Percentiles rank a stretch among this genome's conserved stretches.
Evolutionary conservation across 92 coral and sea anemone species (phyloP).

Genomic region (Epizoanthus rinbou): DNA sequence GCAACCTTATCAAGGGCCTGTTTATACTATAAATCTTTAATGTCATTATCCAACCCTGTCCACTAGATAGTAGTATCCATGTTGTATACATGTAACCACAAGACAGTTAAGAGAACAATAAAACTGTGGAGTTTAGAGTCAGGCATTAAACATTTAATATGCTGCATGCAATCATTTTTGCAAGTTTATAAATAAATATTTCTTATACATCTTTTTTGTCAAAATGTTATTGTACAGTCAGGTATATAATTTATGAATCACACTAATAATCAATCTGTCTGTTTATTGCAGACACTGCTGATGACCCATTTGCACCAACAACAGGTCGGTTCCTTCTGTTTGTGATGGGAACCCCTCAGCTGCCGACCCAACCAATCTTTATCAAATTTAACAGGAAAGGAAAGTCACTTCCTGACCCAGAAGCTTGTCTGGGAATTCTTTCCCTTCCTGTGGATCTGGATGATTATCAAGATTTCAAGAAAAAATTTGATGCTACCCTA

Average conservation of each 20-base stretch:
- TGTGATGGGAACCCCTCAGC: conserved; percentile 46
- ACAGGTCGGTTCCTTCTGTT: conserved; percentile 55
- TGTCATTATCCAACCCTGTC: too few relatives aligned
- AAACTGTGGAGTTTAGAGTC: too few relatives aligned
- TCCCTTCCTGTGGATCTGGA: conserved; percentile 44
- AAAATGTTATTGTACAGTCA: background rate
- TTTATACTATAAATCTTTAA: too few relatives aligned
- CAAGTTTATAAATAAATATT: too few relatives aligned
- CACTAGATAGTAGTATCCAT: too few relatives aligned
- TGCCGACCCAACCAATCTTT: conserved; percentile 43
- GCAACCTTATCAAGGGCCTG: too few relatives aligned
- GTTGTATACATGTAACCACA: too few relatives aligned
- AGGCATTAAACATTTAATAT: too few relatives aligned
- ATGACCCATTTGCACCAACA: conserved; percentile 34
- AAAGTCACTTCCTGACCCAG: conserved; percentile 53
- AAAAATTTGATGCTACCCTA: conserved; percentile 37
- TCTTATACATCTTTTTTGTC: background rate
- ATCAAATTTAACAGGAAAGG: conserved; percentile 48
- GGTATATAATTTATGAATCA: background rate
- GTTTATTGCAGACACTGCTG: conserved; percentile 20
- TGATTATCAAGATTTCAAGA: conserved; percentile 30
- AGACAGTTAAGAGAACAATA: too few relatives aligned
- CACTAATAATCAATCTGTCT: background rate
- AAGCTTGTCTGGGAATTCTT: conserved; percentile 50
- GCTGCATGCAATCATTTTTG: too few relatives aligned